Conservation (phyloP, 37 sponge, comb jelly and placozoan species). For the Amphimedon queenslandica region DNA sequence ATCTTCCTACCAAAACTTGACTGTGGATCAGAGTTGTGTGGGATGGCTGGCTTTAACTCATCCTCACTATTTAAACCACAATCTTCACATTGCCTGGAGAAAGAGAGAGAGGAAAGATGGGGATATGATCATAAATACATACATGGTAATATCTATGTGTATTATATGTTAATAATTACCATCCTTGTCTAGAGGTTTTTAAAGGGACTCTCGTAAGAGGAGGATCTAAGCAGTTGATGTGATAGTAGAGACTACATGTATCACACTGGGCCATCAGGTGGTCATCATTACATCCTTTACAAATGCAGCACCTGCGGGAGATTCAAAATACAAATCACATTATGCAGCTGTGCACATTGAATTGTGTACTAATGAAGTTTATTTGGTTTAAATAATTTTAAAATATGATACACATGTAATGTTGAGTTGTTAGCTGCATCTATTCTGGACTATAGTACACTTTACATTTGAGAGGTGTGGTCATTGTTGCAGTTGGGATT, state of each 20-base stretch:
- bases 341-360: too few species aligned
- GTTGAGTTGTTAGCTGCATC: too few species aligned
- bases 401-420: too few species aligned
- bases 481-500: too few species aligned
- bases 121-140: background rate
- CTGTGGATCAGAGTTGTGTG: constrained; percentile 21
- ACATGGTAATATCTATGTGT: background rate
- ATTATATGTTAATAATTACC: constrained; percentile 30
- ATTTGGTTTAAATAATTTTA: too few species aligned
- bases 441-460: too few species aligned
- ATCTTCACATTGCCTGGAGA: constrained; percentile 59
- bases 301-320: constrained; percentile 52
- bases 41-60: constrained; percentile 34
- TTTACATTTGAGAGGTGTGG: too few species aligned
- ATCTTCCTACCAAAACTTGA: constrained; percentile 55
- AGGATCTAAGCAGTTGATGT: constrained; percentile 81
- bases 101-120: background rate
- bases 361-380: too few species aligned
- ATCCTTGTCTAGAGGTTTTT: constrained; percentile 72
- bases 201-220: constrained; percentile 73
- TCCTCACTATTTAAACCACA: constrained; percentile 57
- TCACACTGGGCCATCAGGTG: constrained; percentile 79
- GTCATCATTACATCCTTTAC: constrained; percentile 24
- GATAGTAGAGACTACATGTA: constrained; percentile 67
- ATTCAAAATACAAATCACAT: too few species aligned